Conservation (phyloP, 1,140 invertebrate genomes). For the Pinna nobilis region DNA sequence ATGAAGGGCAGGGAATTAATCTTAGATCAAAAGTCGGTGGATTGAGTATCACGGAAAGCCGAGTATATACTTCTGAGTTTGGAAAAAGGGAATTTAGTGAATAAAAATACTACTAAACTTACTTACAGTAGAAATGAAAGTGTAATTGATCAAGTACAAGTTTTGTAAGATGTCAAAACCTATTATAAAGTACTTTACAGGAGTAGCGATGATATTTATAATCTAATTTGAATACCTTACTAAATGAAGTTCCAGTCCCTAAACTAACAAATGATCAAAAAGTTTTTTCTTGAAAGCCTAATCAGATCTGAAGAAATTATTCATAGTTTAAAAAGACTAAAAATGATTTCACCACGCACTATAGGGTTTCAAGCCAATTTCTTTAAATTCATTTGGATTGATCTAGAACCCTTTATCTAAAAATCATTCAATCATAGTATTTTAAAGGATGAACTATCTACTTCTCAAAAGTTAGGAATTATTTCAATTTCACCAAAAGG, state of each 20-base stretch:
- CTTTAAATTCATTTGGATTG: conserved; percentile 24
- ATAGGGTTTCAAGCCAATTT: conserved; percentile 41
- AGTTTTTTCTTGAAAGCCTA: background rate
- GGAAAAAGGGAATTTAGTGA: background rate
- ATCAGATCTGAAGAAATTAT: conserved; percentile 22
- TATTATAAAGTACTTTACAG: conserved; percentile 14
- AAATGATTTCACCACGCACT: conserved; percentile 33
- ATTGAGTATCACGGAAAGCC: background rate
- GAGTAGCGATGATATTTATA: background rate
- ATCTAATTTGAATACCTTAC: background rate
- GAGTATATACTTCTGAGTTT: background rate
- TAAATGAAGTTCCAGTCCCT: conserved; percentile 10
- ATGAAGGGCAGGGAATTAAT: background rate
- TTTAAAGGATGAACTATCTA: background rate
- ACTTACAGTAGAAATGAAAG: background rate
- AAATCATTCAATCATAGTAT: conserved; percentile 11
- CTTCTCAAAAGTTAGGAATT: conserved; percentile 20
- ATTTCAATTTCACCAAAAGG: conserved; percentile 39
- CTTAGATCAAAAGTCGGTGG: too few species aligned
- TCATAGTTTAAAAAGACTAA: conserved; percentile 6
- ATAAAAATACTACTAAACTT: too few species aligned
- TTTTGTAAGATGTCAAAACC: conserved; percentile 5
- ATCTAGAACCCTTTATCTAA: conserved; percentile 8
- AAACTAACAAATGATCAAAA: background rate
- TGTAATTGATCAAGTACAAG: background rate